Evolutionary conservation across 1,140 invertebrate species (phyloP).

Genomic region (Papilio machaon): DNA sequence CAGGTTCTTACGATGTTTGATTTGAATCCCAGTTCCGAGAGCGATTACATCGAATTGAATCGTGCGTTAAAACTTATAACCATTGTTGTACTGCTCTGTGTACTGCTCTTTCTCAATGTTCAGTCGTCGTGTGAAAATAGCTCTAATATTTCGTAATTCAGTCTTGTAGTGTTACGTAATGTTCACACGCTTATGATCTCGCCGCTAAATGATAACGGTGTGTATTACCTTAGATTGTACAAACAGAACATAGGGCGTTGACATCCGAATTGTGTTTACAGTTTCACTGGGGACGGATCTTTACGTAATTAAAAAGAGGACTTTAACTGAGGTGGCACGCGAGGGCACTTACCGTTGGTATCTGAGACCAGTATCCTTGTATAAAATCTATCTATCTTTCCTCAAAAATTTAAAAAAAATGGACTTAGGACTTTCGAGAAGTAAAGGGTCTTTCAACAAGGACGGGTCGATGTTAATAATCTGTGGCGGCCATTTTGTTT

Average conservation of each 20-base stretch:
- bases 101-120: neutral
- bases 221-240: constrained; percentile 14
- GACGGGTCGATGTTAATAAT: too few species aligned
- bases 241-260: constrained; percentile 18
- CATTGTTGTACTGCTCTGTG: neutral
- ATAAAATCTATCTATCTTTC: too few species aligned
- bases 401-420: too few species aligned
- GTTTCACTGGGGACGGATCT: neutral
- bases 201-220: constrained; percentile 21
- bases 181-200: constrained; percentile 23
- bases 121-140: too few species aligned
- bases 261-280: constrained; percentile 11
- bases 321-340: too few species aligned
- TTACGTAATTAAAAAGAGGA: too few species aligned
- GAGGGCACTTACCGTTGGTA: too few species aligned
- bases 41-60: neutral
- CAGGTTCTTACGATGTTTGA: neutral
- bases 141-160: neutral
- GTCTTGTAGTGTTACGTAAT: neutral
- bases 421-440: too few species aligned
- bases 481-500: too few species aligned
- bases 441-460: too few species aligned
- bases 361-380: too few species aligned
- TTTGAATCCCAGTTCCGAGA: neutral
- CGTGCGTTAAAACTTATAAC: too few species aligned